These are phyloP conservation scores for Conus canariensis DNA, from an alignment of 2,888 invertebrate genomes.

Conservation along the genomic window DNA sequence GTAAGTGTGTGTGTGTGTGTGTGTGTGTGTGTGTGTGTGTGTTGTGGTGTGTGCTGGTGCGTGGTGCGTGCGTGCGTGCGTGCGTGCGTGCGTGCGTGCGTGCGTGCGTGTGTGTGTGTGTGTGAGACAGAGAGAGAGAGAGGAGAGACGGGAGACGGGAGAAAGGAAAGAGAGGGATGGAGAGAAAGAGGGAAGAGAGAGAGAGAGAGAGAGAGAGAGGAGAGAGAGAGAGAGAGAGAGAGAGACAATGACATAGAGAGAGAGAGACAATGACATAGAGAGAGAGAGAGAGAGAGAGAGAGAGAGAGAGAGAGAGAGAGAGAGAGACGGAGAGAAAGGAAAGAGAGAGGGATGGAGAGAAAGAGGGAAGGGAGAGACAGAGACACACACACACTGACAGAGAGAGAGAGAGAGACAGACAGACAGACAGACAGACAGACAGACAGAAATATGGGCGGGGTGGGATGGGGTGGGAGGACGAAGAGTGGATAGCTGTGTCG, in stretches of 20 bases:
- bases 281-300: background rate
- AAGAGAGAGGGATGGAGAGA: background rate
- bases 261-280: background rate
- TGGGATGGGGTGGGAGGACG: no score
- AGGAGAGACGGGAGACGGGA: background rate
- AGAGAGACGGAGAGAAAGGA: background rate
- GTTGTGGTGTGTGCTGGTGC: no score
- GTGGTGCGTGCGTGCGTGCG: no score
- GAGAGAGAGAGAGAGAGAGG: background rate
- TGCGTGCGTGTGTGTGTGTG: no score
- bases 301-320: background rate
- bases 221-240: background rate
- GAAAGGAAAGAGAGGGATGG: background rate
- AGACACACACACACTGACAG: no score
- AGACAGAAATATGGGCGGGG: no score
- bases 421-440: no score
- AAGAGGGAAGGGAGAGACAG: background rate
- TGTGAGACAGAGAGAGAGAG: background rate
- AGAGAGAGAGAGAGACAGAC: no score
- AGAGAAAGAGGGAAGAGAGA: background rate
- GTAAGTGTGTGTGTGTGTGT: no score
- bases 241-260: background rate
- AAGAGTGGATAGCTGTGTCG: no score
- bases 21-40: no score
- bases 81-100: no score